A percentile compares a stretch with the other conserved stretches of the same genome.
These are phyloP conservation scores for Psilopogon haemacephalus DNA, from an alignment of 2,113 vertebrate genomes.

Conservation along the genomic window DNA sequence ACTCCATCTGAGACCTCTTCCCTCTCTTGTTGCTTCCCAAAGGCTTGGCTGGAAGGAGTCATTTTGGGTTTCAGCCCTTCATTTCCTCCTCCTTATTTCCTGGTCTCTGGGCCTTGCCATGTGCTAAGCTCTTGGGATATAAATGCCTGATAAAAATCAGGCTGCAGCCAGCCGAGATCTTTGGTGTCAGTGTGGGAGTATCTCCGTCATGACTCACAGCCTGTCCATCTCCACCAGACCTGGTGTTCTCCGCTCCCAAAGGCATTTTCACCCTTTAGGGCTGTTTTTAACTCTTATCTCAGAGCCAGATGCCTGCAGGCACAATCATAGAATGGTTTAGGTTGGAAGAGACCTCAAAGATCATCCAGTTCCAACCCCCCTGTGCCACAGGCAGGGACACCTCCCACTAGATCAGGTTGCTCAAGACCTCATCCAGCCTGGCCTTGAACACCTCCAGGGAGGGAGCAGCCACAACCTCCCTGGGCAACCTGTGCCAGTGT, in stretches of 20 bases:
- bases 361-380: no score
- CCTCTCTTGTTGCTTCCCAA: neutral
- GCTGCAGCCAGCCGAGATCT: neutral
- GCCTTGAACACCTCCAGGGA: no score
- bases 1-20: neutral
- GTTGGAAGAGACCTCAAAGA: no score
- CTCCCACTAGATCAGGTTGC: no score
- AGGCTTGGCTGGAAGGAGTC: neutral
- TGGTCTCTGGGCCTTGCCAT: neutral
- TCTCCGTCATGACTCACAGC: neutral
- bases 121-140: neutral
- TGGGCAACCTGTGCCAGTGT: no score
- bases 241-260: neutral
- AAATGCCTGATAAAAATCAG: neutral
- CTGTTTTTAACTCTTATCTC: neutral
- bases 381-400: no score
- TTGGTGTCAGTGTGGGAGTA: neutral
- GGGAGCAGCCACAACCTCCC: no score
- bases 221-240: slow-evolving; percentile 11
- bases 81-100: slow-evolving; percentile 20
- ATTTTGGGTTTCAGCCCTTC: neutral
- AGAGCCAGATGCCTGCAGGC: neutral
- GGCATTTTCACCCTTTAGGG: accelerated
- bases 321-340: no score
- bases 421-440: no score